Evolutionary conservation across 2,797 vertebrate genomes (phyloP), one percentile per base, ranked within the genome.

Genomic region (Luscinia luscinia): DNA sequence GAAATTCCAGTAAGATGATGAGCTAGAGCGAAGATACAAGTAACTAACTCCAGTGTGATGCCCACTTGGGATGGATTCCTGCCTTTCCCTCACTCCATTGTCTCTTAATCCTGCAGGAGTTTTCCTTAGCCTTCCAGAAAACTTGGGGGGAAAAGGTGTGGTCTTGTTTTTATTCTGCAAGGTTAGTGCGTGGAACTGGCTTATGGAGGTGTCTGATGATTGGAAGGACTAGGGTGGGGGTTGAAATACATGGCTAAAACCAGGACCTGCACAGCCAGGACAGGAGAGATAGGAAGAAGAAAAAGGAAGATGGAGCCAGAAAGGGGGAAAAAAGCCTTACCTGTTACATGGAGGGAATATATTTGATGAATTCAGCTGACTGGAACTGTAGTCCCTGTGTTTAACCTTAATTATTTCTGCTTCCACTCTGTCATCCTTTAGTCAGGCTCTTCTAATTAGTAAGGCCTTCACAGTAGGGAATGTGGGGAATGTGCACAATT

Each of bases 381-480:
- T 87, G 49, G 24, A 84, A 26, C 16, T n/a, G 16, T 4, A 4
- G 5, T 54, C 34, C 27, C 28, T 49, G 11, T 83, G 22, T 49
- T 87, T 85, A 75, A 46, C 24, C 26, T 79, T 51, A 62, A 79
- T 89, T 82, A 72, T 79, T 89, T 85, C 43, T 93, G 40, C 59
- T 89, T 91, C 43, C 40, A 46, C 24, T 74, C 43, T 58, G 28
- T 19, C 57, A 85, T 59, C 10, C 15, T 54, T 82, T 63, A 32
- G 11, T 51, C 20, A 49, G 21, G 12, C 21, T 64, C 48, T 76
- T 58, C 68, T 51, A 59, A 82, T 73, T 26, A 34, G 27, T 30
- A 69, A 73, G 30, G 13, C 20, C 13, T 66, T 69, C 51, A 43
- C 15, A 68, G 51, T 0, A 51, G 23, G 68, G 17, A 41, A 28